A percentile compares a stretch with the other conserved stretches of the same genome.
phyloP scores from a whole-genome alignment of 2,888 invertebrate species.

The Agrotis ipsilon region DNA sequence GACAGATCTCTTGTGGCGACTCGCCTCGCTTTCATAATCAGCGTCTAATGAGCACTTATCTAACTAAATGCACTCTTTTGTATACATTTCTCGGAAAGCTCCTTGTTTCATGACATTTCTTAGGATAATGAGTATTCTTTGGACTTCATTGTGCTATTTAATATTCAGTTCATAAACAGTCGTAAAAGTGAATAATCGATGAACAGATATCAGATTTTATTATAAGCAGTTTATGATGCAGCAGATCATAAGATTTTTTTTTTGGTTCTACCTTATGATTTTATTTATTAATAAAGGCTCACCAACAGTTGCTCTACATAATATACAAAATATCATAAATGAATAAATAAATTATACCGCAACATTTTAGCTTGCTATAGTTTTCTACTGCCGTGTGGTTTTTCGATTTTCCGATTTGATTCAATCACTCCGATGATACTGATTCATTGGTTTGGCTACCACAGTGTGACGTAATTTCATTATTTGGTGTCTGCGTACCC shows the following conservation, averaged over 20 bases:
- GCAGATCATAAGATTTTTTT: too few species aligned
- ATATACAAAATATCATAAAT: too few species aligned
- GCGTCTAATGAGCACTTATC: conserved; percentile 64
- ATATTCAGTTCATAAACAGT: conserved; percentile 3
- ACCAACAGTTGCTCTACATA: too few species aligned
- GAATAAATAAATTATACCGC: too few species aligned
- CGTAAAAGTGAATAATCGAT: background rate
- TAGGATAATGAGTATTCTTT: conserved; percentile 2
- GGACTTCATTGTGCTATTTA: conserved; percentile 2
- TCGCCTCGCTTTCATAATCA: conserved; percentile 62
- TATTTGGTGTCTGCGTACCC: too few species aligned
- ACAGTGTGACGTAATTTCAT: background rate
- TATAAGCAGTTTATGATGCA: background rate
- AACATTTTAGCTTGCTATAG: too few species aligned
- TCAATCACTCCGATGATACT: too few species aligned
- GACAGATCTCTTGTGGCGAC: conserved; percentile 57
- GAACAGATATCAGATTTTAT: background rate
- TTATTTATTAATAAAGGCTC: too few species aligned
- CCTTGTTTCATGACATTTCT: conserved; percentile 15
- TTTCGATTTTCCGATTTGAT: too few species aligned
- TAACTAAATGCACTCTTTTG: conserved; percentile 60
- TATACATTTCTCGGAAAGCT: conserved; percentile 27
- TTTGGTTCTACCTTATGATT: too few species aligned
- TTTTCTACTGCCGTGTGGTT: too few species aligned
- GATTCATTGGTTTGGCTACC: background rate